Evolutionary conservation across 2,888 invertebrate genomes (phyloP), one percentile per base, ranked within the genome.

Genomic region (Myopa testacea): DNA sequence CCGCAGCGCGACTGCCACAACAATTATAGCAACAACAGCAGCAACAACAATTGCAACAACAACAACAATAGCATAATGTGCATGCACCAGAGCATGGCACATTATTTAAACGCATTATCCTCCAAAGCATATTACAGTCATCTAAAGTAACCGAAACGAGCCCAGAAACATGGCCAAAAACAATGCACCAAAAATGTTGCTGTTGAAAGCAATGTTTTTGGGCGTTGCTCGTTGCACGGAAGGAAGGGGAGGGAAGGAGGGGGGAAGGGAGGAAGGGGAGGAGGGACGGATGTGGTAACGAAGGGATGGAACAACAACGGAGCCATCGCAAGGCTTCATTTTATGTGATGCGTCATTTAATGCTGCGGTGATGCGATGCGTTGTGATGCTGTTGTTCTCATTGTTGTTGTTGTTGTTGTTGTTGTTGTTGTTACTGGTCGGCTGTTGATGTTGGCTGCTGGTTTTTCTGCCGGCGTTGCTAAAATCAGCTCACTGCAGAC

Each of bases 161-260:
- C 14, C n/a, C 67, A 67, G 40, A 45, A 68, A 37, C 14, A 45
- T 16, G 8, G 14, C 50, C 70, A 55, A 37, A 55, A 70, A 70
- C 70, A 70, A 70, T 70, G 70, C 70, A 70, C 26, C 70, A 70
- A 70, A 70, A 70, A 70, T 70, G 55, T 70, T 50, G 37, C 37
- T 70, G 55, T 52, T 45, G 45, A 45, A 55, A 34, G 10, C 7
- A 6, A 8, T 6, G 45, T 8, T 45, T 45, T 45, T 1, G 26
- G 26, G 26, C 26, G 26, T 26, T 26, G 26, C 26, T 26, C 26
- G 26, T 1, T 2, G 26, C 1, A 1, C 10, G 67, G 67, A 38
- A 38, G 67, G 16, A 1, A 26, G 26, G 26, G 26, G 2, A 2
- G 26, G 26, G 26, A 26, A 26, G 26, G 2, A 26, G 26, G 26